Base-by-base conservation (phyloP, 2,113 vertebrate species). In the Spermophilus dauricus region DNA sequence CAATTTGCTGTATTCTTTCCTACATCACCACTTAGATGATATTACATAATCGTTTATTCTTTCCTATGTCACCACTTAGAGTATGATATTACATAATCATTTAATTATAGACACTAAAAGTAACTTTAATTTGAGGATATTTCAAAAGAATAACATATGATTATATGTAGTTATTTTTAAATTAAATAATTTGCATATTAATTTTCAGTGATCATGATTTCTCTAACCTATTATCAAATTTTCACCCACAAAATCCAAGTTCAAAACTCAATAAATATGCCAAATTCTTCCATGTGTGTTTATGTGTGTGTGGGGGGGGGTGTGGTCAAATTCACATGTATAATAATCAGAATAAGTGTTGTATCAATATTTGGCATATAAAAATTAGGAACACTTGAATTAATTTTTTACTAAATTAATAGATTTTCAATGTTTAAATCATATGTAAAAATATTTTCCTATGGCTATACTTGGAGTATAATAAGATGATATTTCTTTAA, bases 101-200 rank as follows among this genome's bases (percentile, higher is more conserved):
- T 95, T 95, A 95, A 92, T 95, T 91, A 97, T 14, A 75, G 20
- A 65, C 32, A 76, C 89, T 94, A 95, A 51, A 86, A 3, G 4
- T 65, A 63, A 24, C 83, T 84, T 86, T 94, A 80, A 83, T 95
- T 88, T 94, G 28, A 53, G 4, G 34, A 16, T 95, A 89, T 78
- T 83, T 91, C 5, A 83, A 78, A 81, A 91, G 37, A 77, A 28
- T 89, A 58, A 28, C 30, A 73, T 95, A 53, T 95, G 94, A 94
- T 93, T 28, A 63, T 95, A 95, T 65, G 85, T 69, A 26, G 0
- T 5, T 89, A 6, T 4, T 81, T 80, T 96, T 69, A 76, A 97
- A 82, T 86, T 86, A 73, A 94, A 48, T 95, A 91, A 63, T 78
- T 30, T 80, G 34, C 20, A 93, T 56, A 48, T 58, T 58, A 88